Conservation (phyloP, 2,888 invertebrate genomes). For the Pollenia angustigena region DNA sequence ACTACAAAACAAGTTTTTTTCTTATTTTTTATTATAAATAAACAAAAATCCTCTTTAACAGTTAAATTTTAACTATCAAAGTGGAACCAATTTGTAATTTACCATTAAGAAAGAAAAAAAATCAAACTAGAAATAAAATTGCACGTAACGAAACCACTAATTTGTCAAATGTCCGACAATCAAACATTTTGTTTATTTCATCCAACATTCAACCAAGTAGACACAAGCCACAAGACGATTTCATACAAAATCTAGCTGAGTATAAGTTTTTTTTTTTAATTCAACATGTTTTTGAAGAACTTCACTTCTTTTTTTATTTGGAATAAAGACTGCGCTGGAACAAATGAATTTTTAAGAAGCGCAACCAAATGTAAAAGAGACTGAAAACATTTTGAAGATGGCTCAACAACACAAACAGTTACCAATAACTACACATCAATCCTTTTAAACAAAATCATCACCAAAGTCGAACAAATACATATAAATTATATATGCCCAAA, state of each 20-base stretch:
- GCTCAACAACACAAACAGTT: conserved; percentile 54
- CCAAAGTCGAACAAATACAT: conserved; percentile 28
- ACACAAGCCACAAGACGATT: background rate
- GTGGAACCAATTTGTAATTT: conserved; percentile 57
- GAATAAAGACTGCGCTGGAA: conserved; percentile 14
- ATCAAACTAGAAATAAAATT: conserved; percentile 17
- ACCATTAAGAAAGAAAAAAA: background rate
- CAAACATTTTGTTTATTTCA: conserved; percentile 25
- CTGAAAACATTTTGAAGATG: conserved; percentile 39
- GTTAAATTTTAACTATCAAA: conserved; percentile 36
- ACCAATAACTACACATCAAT: conserved; percentile 58
- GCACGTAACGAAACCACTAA: conserved; percentile 66
- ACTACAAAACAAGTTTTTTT: conserved; percentile 30
- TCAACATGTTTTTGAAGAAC: background rate
- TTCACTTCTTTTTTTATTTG: background rate
- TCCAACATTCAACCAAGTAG: background rate
- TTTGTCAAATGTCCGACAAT: conserved; percentile 73
- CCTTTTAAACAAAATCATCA: conserved; percentile 56
- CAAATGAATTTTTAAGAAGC: conserved; percentile 27
- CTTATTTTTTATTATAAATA: background rate
- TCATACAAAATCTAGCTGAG: background rate
- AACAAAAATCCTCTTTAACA: conserved; percentile 42
- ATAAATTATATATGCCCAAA: conserved; percentile 2
- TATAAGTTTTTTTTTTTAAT: conserved; percentile 7
- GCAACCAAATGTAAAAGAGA: conserved; percentile 41